Evolutionary conservation across 2,113 vertebrate species (phyloP).

Genomic region (Sapajus apella): DNA sequence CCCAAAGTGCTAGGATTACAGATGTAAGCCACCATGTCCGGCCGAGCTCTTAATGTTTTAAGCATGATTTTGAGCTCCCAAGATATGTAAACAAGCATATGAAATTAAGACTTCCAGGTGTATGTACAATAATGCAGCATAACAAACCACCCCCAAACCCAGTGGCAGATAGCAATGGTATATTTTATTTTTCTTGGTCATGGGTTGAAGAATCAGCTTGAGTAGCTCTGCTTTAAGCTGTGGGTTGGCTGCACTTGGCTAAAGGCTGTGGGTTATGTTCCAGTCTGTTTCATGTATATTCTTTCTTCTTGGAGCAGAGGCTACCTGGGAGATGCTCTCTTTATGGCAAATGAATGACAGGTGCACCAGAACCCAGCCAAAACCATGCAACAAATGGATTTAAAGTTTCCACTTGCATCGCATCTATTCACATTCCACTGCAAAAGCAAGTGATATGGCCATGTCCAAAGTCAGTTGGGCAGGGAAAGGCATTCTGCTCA

Average conservation of each 20-base stretch:
- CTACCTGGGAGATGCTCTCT: background rate
- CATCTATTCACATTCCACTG: background rate
- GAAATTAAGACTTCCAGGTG: background rate
- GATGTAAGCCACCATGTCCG: too few species aligned
- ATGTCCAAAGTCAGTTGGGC: background rate
- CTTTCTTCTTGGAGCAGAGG: background rate
- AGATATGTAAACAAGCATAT: background rate
- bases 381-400: background rate
- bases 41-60: background rate
- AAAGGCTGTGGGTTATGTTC: background rate
- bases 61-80: background rate
- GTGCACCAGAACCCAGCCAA: constrained; percentile 42
- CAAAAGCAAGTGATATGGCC: background rate
- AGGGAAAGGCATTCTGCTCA: background rate
- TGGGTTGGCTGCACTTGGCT: background rate
- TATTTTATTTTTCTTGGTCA: background rate
- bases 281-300: background rate
- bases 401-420: background rate
- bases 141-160: background rate
- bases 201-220: background rate
- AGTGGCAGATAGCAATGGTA: background rate
- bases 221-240: background rate
- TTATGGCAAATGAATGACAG: constrained; percentile 44
- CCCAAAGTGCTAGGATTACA: too few species aligned
- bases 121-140: background rate